Evolutionary conservation across 2,888 invertebrate genomes (phyloP), one percentile per base, ranked within the genome.

Genomic region (Pollenia labialis): DNA sequence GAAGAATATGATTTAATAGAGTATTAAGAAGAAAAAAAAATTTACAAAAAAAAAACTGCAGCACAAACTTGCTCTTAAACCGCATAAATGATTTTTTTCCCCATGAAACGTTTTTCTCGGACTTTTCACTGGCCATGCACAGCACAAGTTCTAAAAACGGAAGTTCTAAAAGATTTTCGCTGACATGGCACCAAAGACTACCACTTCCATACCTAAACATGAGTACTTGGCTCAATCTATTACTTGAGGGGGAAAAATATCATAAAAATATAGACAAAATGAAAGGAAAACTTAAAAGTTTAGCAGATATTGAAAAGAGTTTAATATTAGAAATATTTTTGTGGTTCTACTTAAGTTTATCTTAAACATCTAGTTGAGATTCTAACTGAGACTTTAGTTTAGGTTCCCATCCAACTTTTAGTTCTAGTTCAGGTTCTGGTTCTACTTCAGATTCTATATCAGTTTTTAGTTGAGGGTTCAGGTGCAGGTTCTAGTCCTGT

Each of bases 91-190:
- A 83, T 81, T 82, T 80, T 66, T 89, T 90, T 42, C n/a, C n/a
- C n/a, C 69, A 18, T 74, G 68, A 69, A 46, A 48, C 72, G 3
- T 32, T 46, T 48, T 40, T 81, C 89, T 90, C 90, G 89, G 88
- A 40, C 52, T 56, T 69, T 64, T 42, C 58, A 74, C 79, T 74
- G 77, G 52, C 81, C 81, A 52, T 18, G 18, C 69, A 86, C 71
- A 80, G 52, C 88, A 90, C 89, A 91, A 91, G 89, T 90, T 90
- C 89, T 87, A 89, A 89, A 89, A 90, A 46, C 92, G 92, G 92
- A 92, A 91, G 92, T 91, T 80, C 32, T 90, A 90, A 90, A 92
- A 91, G 91, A 91, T 92, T 92, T 91, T 91, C 90, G 91, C 91
- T 92, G 92, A 92, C 91, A 90, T 89, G 89, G 92, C 81, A 80